Conservation (phyloP, 92 coral and sea anemone genomes). For the Galaxea fascicularis region DNA sequence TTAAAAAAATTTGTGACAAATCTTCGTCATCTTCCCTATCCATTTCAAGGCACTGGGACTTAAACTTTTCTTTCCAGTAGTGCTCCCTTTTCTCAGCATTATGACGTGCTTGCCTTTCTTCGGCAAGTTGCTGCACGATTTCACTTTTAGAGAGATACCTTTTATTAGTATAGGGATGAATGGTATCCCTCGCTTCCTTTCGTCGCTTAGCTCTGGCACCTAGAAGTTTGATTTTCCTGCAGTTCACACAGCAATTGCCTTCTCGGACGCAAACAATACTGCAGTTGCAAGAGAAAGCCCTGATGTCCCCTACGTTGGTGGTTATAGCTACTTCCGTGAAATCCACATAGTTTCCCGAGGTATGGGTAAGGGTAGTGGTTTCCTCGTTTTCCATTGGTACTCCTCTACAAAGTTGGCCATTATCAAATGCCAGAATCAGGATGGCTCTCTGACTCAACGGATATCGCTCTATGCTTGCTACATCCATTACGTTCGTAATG, state of each 20-base stretch:
- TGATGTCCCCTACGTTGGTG: background rate
- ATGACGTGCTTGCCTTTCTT: constrained; percentile 26
- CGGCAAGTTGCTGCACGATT: constrained; percentile 26
- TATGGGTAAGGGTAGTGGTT: constrained; percentile 20
- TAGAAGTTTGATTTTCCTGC: background rate
- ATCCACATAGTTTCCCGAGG: background rate
- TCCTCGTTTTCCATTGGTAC: constrained; percentile 13
- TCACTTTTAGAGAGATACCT: constrained; percentile 31
- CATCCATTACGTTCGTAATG: constrained; percentile 10
- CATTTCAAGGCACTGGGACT: too few species aligned
- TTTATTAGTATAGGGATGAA: constrained; percentile 24
- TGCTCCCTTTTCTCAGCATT: constrained; percentile 32
- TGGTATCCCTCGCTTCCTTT: constrained; percentile 17
- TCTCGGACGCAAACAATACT: constrained; percentile 10
- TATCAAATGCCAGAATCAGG: constrained; percentile 16
- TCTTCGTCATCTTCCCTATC: too few species aligned
- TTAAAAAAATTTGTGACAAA: too few species aligned
- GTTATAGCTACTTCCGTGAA: background rate
- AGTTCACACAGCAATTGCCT: constrained; percentile 42
- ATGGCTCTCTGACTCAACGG: constrained; percentile 26
- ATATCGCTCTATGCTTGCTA: constrained; percentile 1
- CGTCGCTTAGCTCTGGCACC: constrained; percentile 1
- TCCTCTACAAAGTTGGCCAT: constrained; percentile 9
- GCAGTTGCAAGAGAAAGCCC: constrained; percentile 30
- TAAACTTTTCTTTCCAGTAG: constrained; percentile 35